Conservation (phyloP, 2,113 vertebrate species). For the Hippocampus zosterae region DNA sequence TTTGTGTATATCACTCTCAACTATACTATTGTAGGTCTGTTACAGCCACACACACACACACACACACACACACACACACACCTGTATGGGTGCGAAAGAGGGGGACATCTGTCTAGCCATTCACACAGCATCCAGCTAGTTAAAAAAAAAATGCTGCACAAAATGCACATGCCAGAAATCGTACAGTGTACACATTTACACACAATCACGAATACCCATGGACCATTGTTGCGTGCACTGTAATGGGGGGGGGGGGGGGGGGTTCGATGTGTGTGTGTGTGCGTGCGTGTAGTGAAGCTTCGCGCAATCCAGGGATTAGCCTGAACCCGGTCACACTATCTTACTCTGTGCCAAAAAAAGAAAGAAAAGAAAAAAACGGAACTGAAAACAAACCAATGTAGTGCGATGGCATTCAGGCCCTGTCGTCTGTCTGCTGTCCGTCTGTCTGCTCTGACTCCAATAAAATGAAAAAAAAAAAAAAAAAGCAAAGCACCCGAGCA, state of each 20-base stretch:
- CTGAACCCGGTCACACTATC: constrained; percentile 85
- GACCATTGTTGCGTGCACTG: constrained; percentile 68
- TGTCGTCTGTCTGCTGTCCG: constrained; percentile 54
- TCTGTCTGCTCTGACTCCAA: constrained; percentile 83
- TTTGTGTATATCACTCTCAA: constrained; percentile 63
- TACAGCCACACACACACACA: constrained; percentile 44
- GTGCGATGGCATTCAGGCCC: constrained; percentile 97
- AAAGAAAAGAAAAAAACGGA: background rate
- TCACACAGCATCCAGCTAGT: too few species aligned
- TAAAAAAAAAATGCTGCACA: background rate
- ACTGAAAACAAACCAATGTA: constrained; percentile 71
- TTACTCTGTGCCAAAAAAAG: constrained; percentile 89
- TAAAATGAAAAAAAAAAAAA: constrained; percentile 83
- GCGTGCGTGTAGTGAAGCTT: constrained; percentile 86
- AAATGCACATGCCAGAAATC: constrained; percentile 5
- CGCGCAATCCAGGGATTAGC: constrained; percentile 81
- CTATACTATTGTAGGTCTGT: constrained; percentile 64
- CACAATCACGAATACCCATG: constrained; percentile 16
- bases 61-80: constrained; percentile 11
- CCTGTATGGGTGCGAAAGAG: too few species aligned
- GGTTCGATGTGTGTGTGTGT: constrained; percentile 14
- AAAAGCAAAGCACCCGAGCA: constrained; percentile 59
- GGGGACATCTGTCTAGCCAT: too few species aligned
- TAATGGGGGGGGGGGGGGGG: constrained; percentile 23
- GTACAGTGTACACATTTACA: constrained; percentile 11